These are phyloP conservation scores for Augochlora pura DNA, from an alignment of 1,140 invertebrate genomes.

Conservation along the genomic window DNA sequence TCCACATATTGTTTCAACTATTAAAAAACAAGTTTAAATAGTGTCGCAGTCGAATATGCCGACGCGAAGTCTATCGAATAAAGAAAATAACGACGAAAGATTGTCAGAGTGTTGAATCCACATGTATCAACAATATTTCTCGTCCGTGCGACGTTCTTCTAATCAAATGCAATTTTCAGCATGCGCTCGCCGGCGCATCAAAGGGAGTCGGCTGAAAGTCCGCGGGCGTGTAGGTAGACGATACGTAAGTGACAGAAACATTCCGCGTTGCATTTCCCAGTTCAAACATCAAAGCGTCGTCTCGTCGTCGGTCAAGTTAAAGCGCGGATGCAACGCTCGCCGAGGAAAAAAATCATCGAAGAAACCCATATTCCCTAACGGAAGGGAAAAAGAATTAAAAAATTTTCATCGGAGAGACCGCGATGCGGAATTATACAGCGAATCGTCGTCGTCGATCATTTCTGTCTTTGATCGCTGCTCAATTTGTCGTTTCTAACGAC, in stretches of 20 bases:
- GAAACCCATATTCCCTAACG: conserved; percentile 30
- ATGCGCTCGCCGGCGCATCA: conserved; percentile 7
- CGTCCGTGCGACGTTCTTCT: neutral
- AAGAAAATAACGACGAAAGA: neutral
- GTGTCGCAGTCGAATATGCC: neutral
- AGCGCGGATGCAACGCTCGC: conserved; percentile 21
- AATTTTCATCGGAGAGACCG: neutral
- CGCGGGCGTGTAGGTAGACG: conserved; percentile 22
- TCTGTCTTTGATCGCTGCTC: too few species aligned
- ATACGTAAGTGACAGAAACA: conserved; percentile 37
- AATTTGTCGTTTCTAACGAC: too few species aligned
- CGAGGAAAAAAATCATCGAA: conserved; percentile 19
- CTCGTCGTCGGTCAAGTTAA: conserved; percentile 42
- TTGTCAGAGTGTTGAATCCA: neutral
- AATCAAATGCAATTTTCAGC: conserved; percentile 45
- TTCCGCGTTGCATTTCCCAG: conserved; percentile 40
- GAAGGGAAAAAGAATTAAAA: neutral
- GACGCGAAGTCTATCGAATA: neutral
- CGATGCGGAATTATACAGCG: neutral
- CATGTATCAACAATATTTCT: neutral
- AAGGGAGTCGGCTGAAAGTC: conserved; percentile 39
- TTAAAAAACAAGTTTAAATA: too few species aligned
- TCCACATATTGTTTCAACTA: too few species aligned
- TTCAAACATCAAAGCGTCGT: conserved; percentile 40
- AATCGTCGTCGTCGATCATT: neutral